Evolutionary conservation across 92 coral and sea anemone genomes (phyloP), one percentile per base, ranked within the genome.

Genomic region (Phenganax stokvisi): DNA sequence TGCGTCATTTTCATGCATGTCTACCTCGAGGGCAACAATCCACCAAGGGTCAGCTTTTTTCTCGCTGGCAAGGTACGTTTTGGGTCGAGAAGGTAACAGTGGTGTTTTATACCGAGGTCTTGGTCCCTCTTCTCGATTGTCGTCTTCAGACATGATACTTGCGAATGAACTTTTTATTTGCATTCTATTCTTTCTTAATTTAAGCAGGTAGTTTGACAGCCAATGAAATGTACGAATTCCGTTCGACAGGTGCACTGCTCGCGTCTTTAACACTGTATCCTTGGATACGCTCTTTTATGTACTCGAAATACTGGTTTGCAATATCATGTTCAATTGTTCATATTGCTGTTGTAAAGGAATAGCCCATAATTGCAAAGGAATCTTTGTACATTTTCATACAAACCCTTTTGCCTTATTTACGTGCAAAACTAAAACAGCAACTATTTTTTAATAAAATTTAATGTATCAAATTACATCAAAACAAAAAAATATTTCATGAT

Each of bases 31-130:
- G 27, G 88, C 80, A 10, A 97, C 92, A 1, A 96, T 92, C 99
- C 99, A 96, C 99, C 97, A 92, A 0, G 99, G 96, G 75, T 96
- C 99, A 6, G 97, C 89, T 68, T 96, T 96, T 57, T 96, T 96
- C 83, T 85, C 85, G 11, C 99, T 91, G 51, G 99, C 96, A 52
- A 96, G 87, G 59, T 92, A 92, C 56, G 90, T 97, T 69, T 96
- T 90, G 12, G 97, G 96, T 11, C 99, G 97, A 65, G 92, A 96
- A 29, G 98, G 99, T 13, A 92, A 87, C 69, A 82, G 80, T 84
- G 89, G 57, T 37, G 89, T 92, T 16, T 87, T 89, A 11, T 72
- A 80, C 72, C 86, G 86, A 29, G 66, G 83, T 80, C 99, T 87
- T 72, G 91, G 89, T 57, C 97, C 88, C 57, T 86, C 85, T 61